Conservation (phyloP, 2,113 vertebrate genomes). For the Nestor notabilis region DNA sequence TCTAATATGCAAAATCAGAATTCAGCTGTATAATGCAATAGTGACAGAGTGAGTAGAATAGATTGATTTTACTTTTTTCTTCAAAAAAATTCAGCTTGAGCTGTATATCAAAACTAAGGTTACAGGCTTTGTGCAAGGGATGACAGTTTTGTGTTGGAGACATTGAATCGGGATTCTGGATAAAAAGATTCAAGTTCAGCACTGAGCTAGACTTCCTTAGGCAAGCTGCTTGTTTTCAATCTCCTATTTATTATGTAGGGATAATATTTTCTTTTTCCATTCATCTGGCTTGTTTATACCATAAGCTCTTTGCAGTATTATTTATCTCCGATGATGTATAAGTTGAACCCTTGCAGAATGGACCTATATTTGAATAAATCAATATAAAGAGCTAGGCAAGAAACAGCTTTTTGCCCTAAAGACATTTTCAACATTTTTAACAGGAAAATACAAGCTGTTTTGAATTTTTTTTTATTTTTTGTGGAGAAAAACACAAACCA, state of each 20-base stretch:
- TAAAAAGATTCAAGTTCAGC: not conserved
- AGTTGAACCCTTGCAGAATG: not conserved
- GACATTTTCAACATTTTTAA: conserved; percentile 26
- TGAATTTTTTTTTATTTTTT: not conserved
- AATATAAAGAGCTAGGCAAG: not conserved
- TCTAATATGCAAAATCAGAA: not conserved
- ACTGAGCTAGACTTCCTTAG: not conserved
- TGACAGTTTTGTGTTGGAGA: not conserved
- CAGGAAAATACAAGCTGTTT: not conserved
- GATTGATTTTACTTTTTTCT: not conserved
- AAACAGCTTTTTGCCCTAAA: conserved; percentile 35
- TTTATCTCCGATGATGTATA: conserved; percentile 36
- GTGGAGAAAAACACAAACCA: not conserved
- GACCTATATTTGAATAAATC: conserved; percentile 52
- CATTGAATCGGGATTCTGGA: not conserved
- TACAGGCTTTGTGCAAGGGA: not conserved
- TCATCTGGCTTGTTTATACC: conserved; percentile 43
- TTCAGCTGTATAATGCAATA: not conserved
- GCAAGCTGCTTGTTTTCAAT: not conserved
- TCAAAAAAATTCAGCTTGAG: not conserved
- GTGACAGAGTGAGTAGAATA: not conserved
- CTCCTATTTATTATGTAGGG: not conserved
- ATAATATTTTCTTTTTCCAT: conserved; percentile 50
- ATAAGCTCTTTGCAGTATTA: conserved; percentile 29
- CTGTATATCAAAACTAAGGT: not conserved